Evolutionary conservation across 2,113 vertebrate species (phyloP), one percentile per base, ranked within the genome.

Genomic region (Sylvia atricapilla): DNA sequence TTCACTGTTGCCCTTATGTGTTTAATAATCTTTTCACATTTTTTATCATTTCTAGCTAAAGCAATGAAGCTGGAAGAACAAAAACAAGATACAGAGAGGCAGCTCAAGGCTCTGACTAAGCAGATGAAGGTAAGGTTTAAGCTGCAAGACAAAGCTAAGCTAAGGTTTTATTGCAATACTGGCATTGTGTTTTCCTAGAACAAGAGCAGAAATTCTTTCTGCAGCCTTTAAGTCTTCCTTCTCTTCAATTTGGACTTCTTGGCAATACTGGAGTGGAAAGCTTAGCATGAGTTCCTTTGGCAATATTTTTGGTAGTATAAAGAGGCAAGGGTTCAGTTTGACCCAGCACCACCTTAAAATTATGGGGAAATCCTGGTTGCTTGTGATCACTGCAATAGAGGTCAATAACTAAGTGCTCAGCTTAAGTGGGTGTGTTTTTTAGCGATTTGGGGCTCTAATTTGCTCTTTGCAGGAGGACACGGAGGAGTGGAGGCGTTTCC

Each of bases 401-500:
- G 19, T n/a, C 20, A 46, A 1, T 52, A 78, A 66, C 13, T 21
- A 4, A 60, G 59, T 31, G 39, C n/a, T 69, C n/a, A 56, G 50
- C 67, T 76, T 2, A 4, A 41, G 37, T 56, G 55, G 53, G 13
- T 85, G 64, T 15, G 7, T 84, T 90, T 76, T 39, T 13, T 64
- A 52, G 37, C 81, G 11, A 14, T 58, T 13, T 20, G 30, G 28
- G 28, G 4, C 56, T 87, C 22, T 53, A 2, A 52, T 69, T 70
- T 93, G 73, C 44, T 49, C 7, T 81, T 85, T 72, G 25, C 62
- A 99, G 99, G 99, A 99, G 23, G 99, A 99, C 50, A 98, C 98
- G 2, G 99, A 99, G 84, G 99, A 99, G 84, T 99, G 99, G 99
- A 98, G 97, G 60, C 98, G 98, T 37, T 99, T 99, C 97, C 99